These are phyloP conservation scores for Rhinoraja longicauda DNA, from an alignment of 2,797 vertebrate species.

Conservation along the genomic window DNA sequence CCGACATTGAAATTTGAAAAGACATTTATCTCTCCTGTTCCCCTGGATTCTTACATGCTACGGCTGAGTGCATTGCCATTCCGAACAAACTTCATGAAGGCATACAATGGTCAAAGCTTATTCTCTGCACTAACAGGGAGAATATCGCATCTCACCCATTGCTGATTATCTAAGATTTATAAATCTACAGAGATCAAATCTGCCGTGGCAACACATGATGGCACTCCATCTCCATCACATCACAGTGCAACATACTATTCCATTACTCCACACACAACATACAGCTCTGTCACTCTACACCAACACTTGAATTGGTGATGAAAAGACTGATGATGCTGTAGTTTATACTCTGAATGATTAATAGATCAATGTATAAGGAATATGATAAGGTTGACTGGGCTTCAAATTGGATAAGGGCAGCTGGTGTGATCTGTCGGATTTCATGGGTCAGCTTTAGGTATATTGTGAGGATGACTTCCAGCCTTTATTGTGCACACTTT, in stretches of 20 bases:
- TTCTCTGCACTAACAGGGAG: not conserved
- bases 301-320: not conserved
- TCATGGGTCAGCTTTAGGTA: not conserved
- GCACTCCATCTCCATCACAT: not conserved
- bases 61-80: not conserved
- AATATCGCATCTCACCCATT: not conserved
- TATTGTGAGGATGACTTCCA: not conserved
- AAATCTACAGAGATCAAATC: not conserved
- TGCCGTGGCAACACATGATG: not conserved
- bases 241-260: not conserved
- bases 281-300: not conserved
- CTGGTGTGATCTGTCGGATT: not conserved
- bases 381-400: not conserved
- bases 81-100: not conserved
- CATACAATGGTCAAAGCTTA: not conserved
- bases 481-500: not conserved
- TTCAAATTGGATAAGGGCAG: not conserved
- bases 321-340: not conserved
- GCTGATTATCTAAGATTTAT: not conserved
- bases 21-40: not conserved
- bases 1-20: not conserved
- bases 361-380: not conserved
- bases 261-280: not conserved
- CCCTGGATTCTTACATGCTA: not conserved
- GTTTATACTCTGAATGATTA: not conserved